Conservation (phyloP, 2,888 invertebrate species). For the Drosophila pegasa region DNA sequence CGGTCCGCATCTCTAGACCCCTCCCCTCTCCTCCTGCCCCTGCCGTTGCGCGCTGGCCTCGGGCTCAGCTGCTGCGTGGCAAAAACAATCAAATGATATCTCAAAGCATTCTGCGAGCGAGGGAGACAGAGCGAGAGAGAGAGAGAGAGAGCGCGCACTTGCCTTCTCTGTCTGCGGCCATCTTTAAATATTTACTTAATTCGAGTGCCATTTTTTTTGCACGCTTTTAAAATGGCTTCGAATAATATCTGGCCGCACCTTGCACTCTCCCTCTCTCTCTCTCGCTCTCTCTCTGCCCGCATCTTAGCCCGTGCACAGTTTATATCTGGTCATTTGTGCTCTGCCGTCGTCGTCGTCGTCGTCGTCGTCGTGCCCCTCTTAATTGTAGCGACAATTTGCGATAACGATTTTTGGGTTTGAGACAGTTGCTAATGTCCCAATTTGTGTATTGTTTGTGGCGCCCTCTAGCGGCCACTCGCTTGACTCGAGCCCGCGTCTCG, state of each 20-base stretch:
- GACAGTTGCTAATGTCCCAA: slow-evolving; percentile 57
- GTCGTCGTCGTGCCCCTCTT: slow-evolving; percentile 19
- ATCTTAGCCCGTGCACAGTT: slow-evolving; percentile 19
- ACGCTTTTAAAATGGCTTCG: slow-evolving; percentile 44
- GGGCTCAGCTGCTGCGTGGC: slow-evolving; percentile 6
- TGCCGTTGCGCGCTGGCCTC: not conserved
- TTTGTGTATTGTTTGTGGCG: slow-evolving; percentile 64
- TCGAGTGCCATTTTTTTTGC: slow-evolving; percentile 37
- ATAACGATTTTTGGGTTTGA: slow-evolving; percentile 54
- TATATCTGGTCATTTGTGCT: slow-evolving; percentile 10
- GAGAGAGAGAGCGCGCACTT: not conserved
- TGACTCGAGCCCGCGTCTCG: not conserved
- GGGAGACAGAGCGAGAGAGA: not conserved
- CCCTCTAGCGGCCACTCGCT: slow-evolving; percentile 48
- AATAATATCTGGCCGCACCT: slow-evolving; percentile 34
- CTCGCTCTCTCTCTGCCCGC: not conserved
- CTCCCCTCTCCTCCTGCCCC: not conserved
- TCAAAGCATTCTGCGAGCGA: slow-evolving; percentile 18
- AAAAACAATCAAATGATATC: slow-evolving; percentile 23
- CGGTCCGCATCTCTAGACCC: not conserved
- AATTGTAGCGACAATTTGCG: slow-evolving; percentile 65
- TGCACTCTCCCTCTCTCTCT: not conserved
- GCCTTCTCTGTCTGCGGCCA: not conserved
- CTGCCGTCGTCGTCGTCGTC: not conserved
- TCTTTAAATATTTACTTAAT: slow-evolving; percentile 49